Evolutionary conservation across 2,113 vertebrate genomes (phyloP), one percentile per base, ranked within the genome.

Genomic region (Pimephales promelas): DNA sequence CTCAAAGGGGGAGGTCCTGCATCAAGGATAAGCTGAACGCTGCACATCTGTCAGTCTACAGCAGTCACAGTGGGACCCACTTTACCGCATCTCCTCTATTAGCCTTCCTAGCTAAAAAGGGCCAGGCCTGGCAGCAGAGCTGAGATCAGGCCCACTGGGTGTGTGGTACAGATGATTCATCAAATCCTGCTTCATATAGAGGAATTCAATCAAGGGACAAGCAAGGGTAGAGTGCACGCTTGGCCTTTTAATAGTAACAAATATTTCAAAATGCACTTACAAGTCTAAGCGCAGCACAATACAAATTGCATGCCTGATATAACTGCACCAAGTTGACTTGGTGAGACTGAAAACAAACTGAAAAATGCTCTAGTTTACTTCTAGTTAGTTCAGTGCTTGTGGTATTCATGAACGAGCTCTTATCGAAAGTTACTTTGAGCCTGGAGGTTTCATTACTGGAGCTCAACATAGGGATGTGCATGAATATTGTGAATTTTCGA

Each of bases 21-120:
- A 84, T 87, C 74, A 84, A 22, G 47, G 85, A 85, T 84, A 85
- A 87, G 87, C 71, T 73, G 82, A 71, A 88, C 85, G 84, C 82
- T 89, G 88, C 89, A 86, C 90, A 90, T 88, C 88, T 88, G 90
- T 88, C 89, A 87, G 84, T 88, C 76, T 85, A 76, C 83, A 74
- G 49, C 47, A 45, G 85, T 82, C 84, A 87, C 76, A 80, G 81
- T 86, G 86, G 85, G 83, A 88, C 90, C 43, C 80, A 71, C 71
- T 91, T 91, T 90, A 91, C 76, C 45, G 74, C 24, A 76, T 90
- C 87, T 82, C 71, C 79, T 86, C 83, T 49, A 85, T 85, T 62
- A 83, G 82, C 87, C 86, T 87, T 78, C 83, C 80, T 81, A 85
- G 28, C 77, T 85, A 85, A 85, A 81, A 72, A 73, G 47, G 54